Conservation (phyloP, 2,888 invertebrate genomes). For the Clanis bilineata region DNA sequence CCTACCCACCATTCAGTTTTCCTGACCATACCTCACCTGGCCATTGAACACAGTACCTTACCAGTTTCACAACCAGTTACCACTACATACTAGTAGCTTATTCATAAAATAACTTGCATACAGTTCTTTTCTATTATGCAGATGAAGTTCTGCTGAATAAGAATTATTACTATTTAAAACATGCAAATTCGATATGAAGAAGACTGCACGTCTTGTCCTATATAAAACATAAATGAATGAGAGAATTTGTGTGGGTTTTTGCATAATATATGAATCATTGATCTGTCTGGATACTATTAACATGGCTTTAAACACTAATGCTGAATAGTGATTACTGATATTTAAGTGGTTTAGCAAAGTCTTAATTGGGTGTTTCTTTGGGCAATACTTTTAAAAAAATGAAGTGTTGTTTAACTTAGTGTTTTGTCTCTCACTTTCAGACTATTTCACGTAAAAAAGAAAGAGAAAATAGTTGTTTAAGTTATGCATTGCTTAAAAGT, state of each 20-base stretch:
- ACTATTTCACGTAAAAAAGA: too few relatives aligned
- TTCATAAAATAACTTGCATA: background rate
- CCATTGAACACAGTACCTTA: too few relatives aligned
- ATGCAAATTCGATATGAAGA: conserved; percentile 1
- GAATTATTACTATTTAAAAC: background rate
- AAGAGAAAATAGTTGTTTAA: too few relatives aligned
- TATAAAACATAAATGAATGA: background rate
- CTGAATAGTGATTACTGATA: background rate
- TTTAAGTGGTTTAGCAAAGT: too few relatives aligned
- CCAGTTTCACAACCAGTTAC: too few relatives aligned
- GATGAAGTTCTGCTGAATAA: background rate
- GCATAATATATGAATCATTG: conserved; percentile 10
- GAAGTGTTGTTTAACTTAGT: too few relatives aligned
- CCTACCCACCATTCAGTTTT: too few relatives aligned
- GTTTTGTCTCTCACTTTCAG: too few relatives aligned
- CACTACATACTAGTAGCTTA: background rate
- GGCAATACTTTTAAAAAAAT: too few relatives aligned
- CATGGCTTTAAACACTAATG: background rate
- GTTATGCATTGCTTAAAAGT: too few relatives aligned
- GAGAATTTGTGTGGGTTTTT: conserved; percentile 7
- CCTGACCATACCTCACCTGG: too few relatives aligned
- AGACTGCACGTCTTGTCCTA: conserved; percentile 7
- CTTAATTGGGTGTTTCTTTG: too few relatives aligned
- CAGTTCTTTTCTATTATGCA: background rate
- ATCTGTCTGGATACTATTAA: background rate